phyloP scores from a whole-genome alignment of 2,113 vertebrate genomes.

The Heterotis niloticus region DNA sequence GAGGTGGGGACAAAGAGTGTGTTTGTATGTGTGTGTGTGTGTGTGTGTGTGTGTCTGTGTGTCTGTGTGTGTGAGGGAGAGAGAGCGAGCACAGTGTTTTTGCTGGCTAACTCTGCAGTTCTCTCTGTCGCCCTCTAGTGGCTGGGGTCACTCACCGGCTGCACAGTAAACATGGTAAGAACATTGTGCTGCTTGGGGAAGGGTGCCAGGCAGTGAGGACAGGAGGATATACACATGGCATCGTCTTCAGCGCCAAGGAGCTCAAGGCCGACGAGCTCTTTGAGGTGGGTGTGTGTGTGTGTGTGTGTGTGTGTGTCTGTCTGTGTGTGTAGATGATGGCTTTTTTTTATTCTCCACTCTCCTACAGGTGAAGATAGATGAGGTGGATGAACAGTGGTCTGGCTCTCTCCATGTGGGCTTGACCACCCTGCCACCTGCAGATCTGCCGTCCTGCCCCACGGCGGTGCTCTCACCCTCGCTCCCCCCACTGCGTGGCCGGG shows the following conservation, averaged over 20 bases:
- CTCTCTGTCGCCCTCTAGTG: conserved; percentile 51
- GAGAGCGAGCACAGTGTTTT: neutral
- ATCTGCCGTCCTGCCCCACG: conserved; percentile 69
- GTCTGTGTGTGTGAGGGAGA: neutral
- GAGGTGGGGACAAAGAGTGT: too few relatives aligned
- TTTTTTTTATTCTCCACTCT: neutral
- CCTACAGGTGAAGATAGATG: conserved; percentile 78
- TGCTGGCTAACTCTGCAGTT: conserved; percentile 13
- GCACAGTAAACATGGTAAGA: conserved; percentile 80
- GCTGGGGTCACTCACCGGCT: conserved; percentile 82
- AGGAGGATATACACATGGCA: conserved; percentile 76
- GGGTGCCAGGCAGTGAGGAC: conserved; percentile 76
- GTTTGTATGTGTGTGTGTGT: neutral
- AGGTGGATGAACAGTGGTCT: conserved; percentile 81
- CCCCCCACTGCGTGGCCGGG: conserved; percentile 77
- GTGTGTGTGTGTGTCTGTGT: conserved; percentile 12
- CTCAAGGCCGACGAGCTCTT: conserved; percentile 79
- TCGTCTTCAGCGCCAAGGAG: conserved; percentile 83
- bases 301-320: neutral
- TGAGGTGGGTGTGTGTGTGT: conserved; percentile 62
- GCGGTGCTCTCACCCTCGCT: conserved; percentile 75
- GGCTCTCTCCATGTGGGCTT: conserved; percentile 81
- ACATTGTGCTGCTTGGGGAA: conserved; percentile 78
- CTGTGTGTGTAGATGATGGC: neutral
- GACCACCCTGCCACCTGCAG: conserved; percentile 75